Base-by-base conservation (phyloP, 2,888 invertebrate species). In the Lasioglossum figueresi region DNA sequence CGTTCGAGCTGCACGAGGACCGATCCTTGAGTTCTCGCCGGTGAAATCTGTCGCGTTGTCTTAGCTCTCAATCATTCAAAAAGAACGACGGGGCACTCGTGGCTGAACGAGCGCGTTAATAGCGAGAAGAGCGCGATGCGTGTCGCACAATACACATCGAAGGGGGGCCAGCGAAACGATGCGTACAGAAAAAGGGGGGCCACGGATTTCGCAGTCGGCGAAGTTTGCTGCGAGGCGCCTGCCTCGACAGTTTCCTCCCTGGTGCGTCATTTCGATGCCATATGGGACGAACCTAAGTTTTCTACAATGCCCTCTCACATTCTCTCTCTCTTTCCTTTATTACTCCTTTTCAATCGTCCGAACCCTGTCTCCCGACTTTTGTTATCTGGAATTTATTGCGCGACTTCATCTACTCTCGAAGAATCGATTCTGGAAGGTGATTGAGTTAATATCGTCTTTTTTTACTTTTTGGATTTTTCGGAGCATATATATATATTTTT, bases 241-340 rank as follows among this genome's bases (percentile, higher is more conserved):
- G 76, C 79, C 79, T 72, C 71, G 76, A 43, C 71, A 80, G 71
- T 76, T 86, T 77, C 40, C 68, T 87, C 88, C 88, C 89, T 63
- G 48, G 85, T 88, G 91, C 91, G 91, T 91, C 91, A 91, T 92
- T 91, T 91, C 87, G 89, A 89, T 88, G 93, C 93, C 93, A 93
- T 93, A 93, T 93, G 92, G 90, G 92, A 88, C 88, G 85, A 79
- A 85, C 89, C 88, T 88, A 89, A 88, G 90, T 91, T 91, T 91
- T 89, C 91, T 84, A 90, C 91, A 92, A 91, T 91, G 79, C 90
- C 76, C 78, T 56, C 52, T 56, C 52, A n/a, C n/a, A n/a, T n/a
- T 48, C 48, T 23, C 52, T 23, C 52, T 56, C n/a, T 83, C 77
- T 34, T 76, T 85, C 31, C 84, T 75, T 84, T 78, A 83, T 86